phyloP scores from a whole-genome alignment of 2,888 invertebrate genomes.

The Eupithecia pulchellata region DNA sequence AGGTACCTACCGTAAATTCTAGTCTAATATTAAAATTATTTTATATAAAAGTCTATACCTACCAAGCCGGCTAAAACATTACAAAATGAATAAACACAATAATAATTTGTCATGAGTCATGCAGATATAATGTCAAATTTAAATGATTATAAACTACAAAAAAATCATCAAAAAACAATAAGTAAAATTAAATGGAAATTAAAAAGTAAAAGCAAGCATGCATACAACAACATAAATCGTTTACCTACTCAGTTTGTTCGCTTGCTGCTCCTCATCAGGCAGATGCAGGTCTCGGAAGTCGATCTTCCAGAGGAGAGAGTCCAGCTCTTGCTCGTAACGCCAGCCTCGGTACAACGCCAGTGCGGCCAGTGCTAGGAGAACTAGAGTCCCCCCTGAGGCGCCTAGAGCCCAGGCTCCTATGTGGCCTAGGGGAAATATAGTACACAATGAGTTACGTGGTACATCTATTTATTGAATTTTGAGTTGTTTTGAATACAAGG shows the following conservation, averaged over 20 bases:
- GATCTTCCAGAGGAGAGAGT: constrained; percentile 96
- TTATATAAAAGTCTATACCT: too few relatives aligned
- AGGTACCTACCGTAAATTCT: too few relatives aligned
- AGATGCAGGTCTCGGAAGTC: constrained; percentile 95
- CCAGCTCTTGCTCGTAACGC: constrained; percentile 97
- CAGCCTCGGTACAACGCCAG: constrained; percentile 94
- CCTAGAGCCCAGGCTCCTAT: constrained; percentile 93
- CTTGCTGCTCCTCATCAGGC: constrained; percentile 77
- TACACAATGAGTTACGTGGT: background rate
- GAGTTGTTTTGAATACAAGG: too few relatives aligned
- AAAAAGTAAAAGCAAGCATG: constrained; percentile 52
- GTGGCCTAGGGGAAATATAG: constrained; percentile 84
- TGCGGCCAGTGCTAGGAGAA: constrained; percentile 89
- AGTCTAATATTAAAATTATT: too few relatives aligned
- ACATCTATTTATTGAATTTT: too few relatives aligned
- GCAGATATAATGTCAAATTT: too few relatives aligned
- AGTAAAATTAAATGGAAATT: too few relatives aligned
- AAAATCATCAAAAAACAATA: too few relatives aligned
- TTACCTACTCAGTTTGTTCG: constrained; percentile 85
- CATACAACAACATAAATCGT: constrained; percentile 76
- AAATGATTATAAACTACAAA: too few relatives aligned
- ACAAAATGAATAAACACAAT: too few relatives aligned
- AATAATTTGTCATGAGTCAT: too few relatives aligned
- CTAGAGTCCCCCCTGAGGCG: constrained; percentile 90
- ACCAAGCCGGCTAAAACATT: too few relatives aligned